Conservation (phyloP, 2,797 vertebrate genomes). For the Percopsis omiscomaycus region DNA sequence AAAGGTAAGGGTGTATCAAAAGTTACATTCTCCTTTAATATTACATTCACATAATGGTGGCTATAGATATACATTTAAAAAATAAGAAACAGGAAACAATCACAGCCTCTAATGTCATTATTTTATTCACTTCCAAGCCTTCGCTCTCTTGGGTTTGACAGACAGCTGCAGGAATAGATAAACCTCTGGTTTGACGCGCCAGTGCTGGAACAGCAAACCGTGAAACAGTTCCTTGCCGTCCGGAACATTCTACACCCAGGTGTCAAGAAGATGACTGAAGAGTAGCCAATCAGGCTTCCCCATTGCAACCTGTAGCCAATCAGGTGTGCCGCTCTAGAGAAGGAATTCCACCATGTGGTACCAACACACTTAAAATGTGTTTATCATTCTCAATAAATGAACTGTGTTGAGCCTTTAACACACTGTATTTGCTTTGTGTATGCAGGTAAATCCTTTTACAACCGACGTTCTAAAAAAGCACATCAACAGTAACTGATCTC, state of each 20-base stretch:
- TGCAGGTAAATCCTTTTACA: too few relatives aligned
- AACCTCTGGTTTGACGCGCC: constrained; percentile 32
- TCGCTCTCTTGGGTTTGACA: constrained; percentile 37
- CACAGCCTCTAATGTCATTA: constrained; percentile 7
- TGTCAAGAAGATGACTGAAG: constrained; percentile 41
- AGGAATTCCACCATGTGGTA: too few relatives aligned
- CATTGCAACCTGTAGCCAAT: too few relatives aligned
- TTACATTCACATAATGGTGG: too few relatives aligned
- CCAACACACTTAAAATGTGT: too few relatives aligned
- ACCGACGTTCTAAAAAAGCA: too few relatives aligned
- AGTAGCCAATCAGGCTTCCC: neutral
- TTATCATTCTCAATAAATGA: too few relatives aligned
- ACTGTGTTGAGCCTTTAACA: too few relatives aligned
- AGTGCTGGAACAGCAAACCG: constrained; percentile 36
- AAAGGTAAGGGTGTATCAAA: too few relatives aligned
- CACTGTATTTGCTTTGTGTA: too few relatives aligned
- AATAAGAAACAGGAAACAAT: constrained; percentile 13
- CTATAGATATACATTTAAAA: constrained; percentile 12
- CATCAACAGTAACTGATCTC: too few relatives aligned
- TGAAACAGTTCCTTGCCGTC: constrained; percentile 36
- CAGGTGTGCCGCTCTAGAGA: too few relatives aligned
- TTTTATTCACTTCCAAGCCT: constrained; percentile 32
- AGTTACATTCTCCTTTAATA: neutral
- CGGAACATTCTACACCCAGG: constrained; percentile 50
- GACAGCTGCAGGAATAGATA: constrained; percentile 49